Base-by-base conservation (phyloP, 2,888 invertebrate genomes). In the Ferdinandea cuprea region DNA sequence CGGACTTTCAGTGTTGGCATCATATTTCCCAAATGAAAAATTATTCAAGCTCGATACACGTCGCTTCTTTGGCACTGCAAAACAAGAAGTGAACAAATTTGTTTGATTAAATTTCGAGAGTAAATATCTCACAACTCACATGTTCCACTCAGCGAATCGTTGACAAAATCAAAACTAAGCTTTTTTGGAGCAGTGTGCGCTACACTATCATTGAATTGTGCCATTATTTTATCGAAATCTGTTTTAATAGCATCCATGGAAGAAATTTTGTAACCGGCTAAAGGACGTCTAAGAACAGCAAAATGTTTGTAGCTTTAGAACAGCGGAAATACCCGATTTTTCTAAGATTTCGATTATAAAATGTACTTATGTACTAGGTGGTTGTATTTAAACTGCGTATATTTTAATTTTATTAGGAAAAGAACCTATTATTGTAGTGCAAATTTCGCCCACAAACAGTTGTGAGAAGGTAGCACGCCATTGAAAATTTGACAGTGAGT, bases 161-260 rank as follows among this genome's bases (percentile, higher is more conserved):
- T 89, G 9, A 89, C 78, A 71, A 87, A 86, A 56, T 90, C 88
- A 72, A 90, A 91, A 35, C 87, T 87, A 2, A 91, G 86, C 52
- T 90, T 89, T 59, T 90, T 91, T 1, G 91, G 90, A 1, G 89
- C 89, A 0, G 89, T 87, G 54, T 91, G 89, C 2, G 88, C 88
- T 4, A 89, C 85, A 79, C 88, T 88, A 32, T 90, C 89, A 40
- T 90, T 88, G 13, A 89, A 90, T 19, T 88, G 87, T 4, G 88
- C 89, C 87, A 91, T 88, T 28, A 91, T 89, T 84, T 89, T 90
- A 32, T 90, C 90, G 25, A 91, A 87, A 78, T 88, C 89, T 52
- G 88, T 88, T 68, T 90, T 88, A 21, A 90, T 89, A 52, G 90
- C 89, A 42, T 91, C 91, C 91, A 91, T 91, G 17, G n/a, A 25